Base-by-base conservation (phyloP, 2,888 invertebrate genomes). In the Tortricodes alternella region DNA sequence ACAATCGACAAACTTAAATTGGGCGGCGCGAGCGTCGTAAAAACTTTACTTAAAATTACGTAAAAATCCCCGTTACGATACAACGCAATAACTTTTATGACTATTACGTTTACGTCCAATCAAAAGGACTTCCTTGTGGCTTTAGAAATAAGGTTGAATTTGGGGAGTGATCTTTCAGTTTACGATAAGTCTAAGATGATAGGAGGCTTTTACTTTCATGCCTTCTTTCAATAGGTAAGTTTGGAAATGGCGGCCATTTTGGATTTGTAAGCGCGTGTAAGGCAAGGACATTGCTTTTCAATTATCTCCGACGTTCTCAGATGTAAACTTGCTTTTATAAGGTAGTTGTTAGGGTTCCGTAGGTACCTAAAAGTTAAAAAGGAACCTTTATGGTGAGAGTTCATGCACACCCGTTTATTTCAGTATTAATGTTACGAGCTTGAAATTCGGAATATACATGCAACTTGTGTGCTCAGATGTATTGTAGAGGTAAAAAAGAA, bases 61-160 rank as follows among this genome's bases (percentile, higher is more conserved):
- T 79, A 76, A 77, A 80, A 78, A 72, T 72, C 65, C 67, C 65
- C 71, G 76, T 78, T 77, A 78, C 70, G 76, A 73, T 72, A 70
- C 71, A 70, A 60, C 65, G 68, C 66, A 69, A 73, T 74, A 74
- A 71, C 71, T 68, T 73, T 70, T 71, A 71, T 69, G 66, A 62
- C 68, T 66, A 68, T 65, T 57, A 65, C 66, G 53, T 66, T 75
- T 46, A 46, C 27, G 41, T 43, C 11, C 19, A 48, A 48, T 55
- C 34, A 43, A 29, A 48, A 41, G 13, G 11, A 37, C 49, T 37
- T 21, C 44, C 27, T 56, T 56, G 2, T 3, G 15, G 1, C 6
- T 13, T 29, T 11, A 7, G 16, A 9, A 13, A 37, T 50, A 50
- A 43, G n/a, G 49, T 44, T 2, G 16, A 32, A 32, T 4, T 44